Percentiles rank a stretch among this genome's conserved stretches.
Conservation (phyloP, 2,888 invertebrate genomes). For the Acleris laterana region DNA sequence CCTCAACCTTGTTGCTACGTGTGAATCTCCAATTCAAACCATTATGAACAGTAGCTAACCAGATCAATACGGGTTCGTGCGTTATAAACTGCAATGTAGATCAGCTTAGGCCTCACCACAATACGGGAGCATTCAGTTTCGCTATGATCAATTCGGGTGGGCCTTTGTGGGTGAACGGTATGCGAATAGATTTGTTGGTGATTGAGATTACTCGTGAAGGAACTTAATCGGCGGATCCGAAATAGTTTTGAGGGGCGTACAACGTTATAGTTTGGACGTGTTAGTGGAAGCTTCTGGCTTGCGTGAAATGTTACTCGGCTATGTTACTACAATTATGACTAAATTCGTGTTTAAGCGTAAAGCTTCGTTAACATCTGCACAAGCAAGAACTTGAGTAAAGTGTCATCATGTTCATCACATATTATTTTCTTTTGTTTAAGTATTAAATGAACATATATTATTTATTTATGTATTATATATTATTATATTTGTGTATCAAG, state of each 20-base stretch:
- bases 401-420: too few relatives aligned
- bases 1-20: background rate
- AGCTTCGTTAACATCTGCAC: too few relatives aligned
- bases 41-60: slow-evolving; percentile 46
- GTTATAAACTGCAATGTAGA: slow-evolving; percentile 49
- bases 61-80: slow-evolving; percentile 44
- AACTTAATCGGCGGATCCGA: slow-evolving; percentile 26
- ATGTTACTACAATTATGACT: too few relatives aligned
- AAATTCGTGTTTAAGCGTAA: too few relatives aligned
- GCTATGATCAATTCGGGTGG: slow-evolving; percentile 47
- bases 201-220: slow-evolving; percentile 28
- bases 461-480: too few relatives aligned
- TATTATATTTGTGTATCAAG: too few relatives aligned
- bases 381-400: too few relatives aligned
- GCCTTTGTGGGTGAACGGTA: slow-evolving; percentile 37
- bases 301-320: too few relatives aligned
- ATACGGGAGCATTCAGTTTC: slow-evolving; percentile 45
- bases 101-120: slow-evolving; percentile 48
- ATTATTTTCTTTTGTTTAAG: too few relatives aligned
- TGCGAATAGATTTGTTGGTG: slow-evolving; percentile 36
- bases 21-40: slow-evolving; percentile 11
- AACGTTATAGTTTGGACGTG: background rate
- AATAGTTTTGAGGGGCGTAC: slow-evolving; percentile 21
- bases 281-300: too few relatives aligned
- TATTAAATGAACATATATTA: too few relatives aligned